Conservation (phyloP, 2,888 invertebrate species). For the Xestoiulus laeticollis region DNA sequence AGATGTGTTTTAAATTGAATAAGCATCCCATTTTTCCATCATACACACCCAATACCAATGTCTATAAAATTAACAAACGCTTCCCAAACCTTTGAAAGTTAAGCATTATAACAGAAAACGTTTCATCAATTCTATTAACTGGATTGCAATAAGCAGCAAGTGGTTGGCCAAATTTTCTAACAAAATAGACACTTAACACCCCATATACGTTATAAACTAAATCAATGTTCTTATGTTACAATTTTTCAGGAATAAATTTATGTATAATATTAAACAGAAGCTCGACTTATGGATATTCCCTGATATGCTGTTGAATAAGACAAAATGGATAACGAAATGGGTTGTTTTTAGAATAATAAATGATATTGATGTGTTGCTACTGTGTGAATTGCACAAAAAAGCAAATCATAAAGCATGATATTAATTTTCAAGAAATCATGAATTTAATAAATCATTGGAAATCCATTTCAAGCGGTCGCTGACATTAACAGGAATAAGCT, state of each 20-base stretch:
- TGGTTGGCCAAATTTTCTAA: too few relatives aligned
- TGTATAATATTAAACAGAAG: too few relatives aligned
- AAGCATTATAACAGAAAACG: neutral
- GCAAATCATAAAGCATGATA: neutral
- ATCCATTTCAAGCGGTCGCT: slow-evolving; percentile 11
- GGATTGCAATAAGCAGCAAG: too few relatives aligned
- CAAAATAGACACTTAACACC: too few relatives aligned
- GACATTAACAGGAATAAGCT: slow-evolving; percentile 28
- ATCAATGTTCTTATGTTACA: too few relatives aligned
- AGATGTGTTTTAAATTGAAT: neutral
- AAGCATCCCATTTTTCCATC: neutral
- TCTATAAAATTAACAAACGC: neutral
- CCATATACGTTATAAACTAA: too few relatives aligned
- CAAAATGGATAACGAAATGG: neutral
- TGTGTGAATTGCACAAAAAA: neutral
- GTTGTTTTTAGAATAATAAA: neutral
- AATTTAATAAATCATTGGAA: neutral
- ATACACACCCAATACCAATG: neutral
- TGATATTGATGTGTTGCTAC: too few relatives aligned
- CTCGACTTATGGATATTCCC: too few relatives aligned
- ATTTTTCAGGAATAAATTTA: too few relatives aligned
- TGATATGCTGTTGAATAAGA: too few relatives aligned
- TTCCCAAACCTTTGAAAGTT: neutral
- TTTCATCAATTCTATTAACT: too few relatives aligned
- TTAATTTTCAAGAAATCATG: neutral